Evolutionary conservation across 2,797 vertebrate genomes (phyloP), one percentile per base, ranked within the genome.

Genomic region (Sebastes reedi): DNA sequence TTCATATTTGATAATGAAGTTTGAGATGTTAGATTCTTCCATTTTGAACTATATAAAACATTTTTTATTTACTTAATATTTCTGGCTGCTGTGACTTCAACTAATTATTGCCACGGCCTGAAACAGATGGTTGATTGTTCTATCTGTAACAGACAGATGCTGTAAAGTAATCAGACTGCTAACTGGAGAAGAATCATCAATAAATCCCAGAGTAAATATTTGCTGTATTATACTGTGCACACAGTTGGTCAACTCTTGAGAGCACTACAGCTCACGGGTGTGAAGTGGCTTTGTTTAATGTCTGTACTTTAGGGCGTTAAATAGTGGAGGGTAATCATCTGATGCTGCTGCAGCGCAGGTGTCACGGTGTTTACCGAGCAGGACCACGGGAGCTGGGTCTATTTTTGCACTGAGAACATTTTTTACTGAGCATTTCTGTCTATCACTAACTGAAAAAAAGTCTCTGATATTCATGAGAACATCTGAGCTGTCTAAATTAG

Each of bases 161-260:
- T 77, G 24, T 87, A 78, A 87, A 87, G 67, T 83, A 34, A 85
- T 66, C 64, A 30, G 54, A 34, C 77, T 67, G 55, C 72, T 77
- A 62, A 58, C 76, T 56, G 75, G 36, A 80, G 70, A 79, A 60
- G 50, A 80, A 74, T 82, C 22, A 60, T 61, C 77, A 66, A 59
- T 79, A 76, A 86, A 88, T 80, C 77, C 29, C 62, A 58, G 66
- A 67, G 58, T 80, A 80, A 91, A 92, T 85, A 84, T 94, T 90
- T 86, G 82, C 70, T 39, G 3, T 68, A 20, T 42, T 80, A 54
- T 56, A 36, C 24, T 84, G 59, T 55, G 64, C 58, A 83, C 60
- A 77, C 78, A 80, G 46, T 60, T 54, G 32, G 13, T 77, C 25
- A n/a, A 39, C 24, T 77, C 68, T 54, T 24, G 36, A 80, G 62